Conservation (phyloP, 1,140 invertebrate genomes). For the Hyles vespertilio region DNA sequence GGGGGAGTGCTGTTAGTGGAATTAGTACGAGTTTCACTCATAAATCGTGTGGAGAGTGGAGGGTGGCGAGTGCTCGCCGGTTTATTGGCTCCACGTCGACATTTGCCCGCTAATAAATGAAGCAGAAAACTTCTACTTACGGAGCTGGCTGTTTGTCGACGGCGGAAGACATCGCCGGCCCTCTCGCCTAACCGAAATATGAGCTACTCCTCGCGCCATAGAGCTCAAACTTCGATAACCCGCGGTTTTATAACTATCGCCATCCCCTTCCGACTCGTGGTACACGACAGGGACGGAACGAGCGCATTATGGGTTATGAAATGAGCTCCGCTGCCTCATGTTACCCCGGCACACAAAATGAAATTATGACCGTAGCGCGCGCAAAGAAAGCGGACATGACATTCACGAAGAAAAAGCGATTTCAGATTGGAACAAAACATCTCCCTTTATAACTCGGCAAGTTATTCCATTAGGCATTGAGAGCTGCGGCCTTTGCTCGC, state of each 20-base stretch:
- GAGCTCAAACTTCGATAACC: conserved; percentile 47
- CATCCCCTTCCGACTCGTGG: conserved; percentile 29
- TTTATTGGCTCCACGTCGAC: conserved; percentile 67
- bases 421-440: conserved; percentile 10
- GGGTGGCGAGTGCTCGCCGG: conserved; percentile 55
- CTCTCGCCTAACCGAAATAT: conserved; percentile 38
- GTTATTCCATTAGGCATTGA: conserved; percentile 11
- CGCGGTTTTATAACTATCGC: conserved; percentile 39
- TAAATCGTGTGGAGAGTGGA: conserved; percentile 58
- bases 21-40: conserved; percentile 65
- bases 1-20: conserved; percentile 67
- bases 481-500: background rate
- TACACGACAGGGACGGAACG: conserved; percentile 33
- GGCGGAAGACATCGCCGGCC: conserved; percentile 41
- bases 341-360: conserved; percentile 56
- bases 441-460: conserved; percentile 14
- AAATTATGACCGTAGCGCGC: conserved; percentile 59
- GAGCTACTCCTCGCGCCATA: conserved; percentile 34
- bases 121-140: conserved; percentile 68
- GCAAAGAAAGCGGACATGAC: conserved; percentile 55
- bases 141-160: conserved; percentile 50
- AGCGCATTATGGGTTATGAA: conserved; percentile 67
- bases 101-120: conserved; percentile 68
- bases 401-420: conserved; percentile 15
- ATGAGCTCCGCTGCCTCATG: conserved; percentile 58